phyloP scores from a whole-genome alignment of 1,140 invertebrate species.

The Bombus soroeensis region DNA sequence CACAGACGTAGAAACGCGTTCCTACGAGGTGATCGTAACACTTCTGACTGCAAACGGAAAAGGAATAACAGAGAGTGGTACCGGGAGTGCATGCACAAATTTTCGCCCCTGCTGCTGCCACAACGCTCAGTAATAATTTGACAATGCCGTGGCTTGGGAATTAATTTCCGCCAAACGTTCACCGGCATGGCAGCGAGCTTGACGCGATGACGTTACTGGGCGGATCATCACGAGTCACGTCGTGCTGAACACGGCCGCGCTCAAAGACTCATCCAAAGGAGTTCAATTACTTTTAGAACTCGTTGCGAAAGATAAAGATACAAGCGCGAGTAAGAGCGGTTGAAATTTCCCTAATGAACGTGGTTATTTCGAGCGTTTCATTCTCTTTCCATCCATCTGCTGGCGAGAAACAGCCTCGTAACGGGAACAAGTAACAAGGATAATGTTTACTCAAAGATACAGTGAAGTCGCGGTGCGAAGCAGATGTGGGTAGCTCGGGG shows the following conservation, averaged over 20 bases:
- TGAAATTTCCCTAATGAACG: background rate
- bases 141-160: conserved; percentile 46
- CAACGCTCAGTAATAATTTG: conserved; percentile 47
- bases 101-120: background rate
- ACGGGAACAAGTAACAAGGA: conserved; percentile 3
- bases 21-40: background rate
- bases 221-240: background rate
- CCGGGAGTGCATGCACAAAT: conserved; percentile 12
- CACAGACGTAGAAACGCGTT: conserved; percentile 18
- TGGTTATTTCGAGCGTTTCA: background rate
- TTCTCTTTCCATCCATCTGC: background rate
- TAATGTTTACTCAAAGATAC: conserved; percentile 38
- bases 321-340: background rate
- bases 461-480: background rate
- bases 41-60: background rate
- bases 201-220: background rate
- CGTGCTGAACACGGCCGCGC: too few species aligned
- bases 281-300: background rate
- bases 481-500: background rate
- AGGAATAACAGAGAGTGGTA: conserved; percentile 9
- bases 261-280: background rate
- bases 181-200: background rate
- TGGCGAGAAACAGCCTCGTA: background rate
- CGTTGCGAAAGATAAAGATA: background rate
- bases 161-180: conserved; percentile 54